These are phyloP conservation scores for Ctenodactylus gundi DNA, from an alignment of 2,113 vertebrate genomes.

Conservation along the genomic window DNA sequence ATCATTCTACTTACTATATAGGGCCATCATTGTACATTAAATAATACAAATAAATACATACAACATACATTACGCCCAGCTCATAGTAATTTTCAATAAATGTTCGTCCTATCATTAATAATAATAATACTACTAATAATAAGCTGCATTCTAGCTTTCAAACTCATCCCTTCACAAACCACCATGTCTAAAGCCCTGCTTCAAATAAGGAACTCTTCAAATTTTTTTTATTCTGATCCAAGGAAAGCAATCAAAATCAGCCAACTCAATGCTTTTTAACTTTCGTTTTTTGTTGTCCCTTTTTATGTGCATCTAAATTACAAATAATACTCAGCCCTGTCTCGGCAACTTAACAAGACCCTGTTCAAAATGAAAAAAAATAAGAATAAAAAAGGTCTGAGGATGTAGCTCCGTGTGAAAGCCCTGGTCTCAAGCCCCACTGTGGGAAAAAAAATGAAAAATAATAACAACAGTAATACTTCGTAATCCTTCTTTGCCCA, in stretches of 20 bases:
- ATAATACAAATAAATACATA: not conserved
- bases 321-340: not conserved
- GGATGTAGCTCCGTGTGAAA: too few relatives aligned
- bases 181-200: not conserved
- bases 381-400: too few relatives aligned
- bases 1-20: not conserved
- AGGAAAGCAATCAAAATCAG: not conserved
- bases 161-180: not conserved
- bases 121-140: not conserved
- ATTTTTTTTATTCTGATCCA: not conserved
- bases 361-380: too few relatives aligned
- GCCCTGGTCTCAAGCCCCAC: too few relatives aligned
- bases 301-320: not conserved
- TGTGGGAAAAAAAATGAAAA: too few relatives aligned
- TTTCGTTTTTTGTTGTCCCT: not conserved
- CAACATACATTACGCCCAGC: not conserved
- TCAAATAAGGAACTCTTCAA: constrained; percentile 14
- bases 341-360: too few relatives aligned
- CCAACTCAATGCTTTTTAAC: not conserved
- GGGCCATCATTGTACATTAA: not conserved
- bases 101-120: not conserved
- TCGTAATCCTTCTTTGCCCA: not conserved
- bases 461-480: too few relatives aligned
- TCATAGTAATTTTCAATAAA: not conserved
- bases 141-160: not conserved